Evolutionary conservation across 23 tunicate genomes (phyloP), one percentile per base, ranked within the genome.

Genomic region (Ascidia mentula): DNA sequence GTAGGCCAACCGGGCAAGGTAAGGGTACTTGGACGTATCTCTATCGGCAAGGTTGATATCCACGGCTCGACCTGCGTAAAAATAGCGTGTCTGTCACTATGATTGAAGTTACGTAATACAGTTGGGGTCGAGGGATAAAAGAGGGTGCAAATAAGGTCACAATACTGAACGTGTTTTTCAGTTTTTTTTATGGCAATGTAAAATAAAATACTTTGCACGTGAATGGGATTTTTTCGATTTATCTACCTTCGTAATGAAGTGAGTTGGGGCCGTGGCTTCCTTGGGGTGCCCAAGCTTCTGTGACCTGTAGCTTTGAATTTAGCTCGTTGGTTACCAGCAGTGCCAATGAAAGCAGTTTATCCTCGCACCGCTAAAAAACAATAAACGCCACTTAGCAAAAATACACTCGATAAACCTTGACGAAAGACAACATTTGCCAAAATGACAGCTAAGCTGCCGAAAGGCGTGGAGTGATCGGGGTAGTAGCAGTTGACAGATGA

Each of bases 1-100:
- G 18, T 84, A 89, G 0, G 96, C 96, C 7, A 90, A 39, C 40
- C 96, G 61, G 18, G 89, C 96, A 45, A 90, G 72, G 79, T 75
- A 60, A 36, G 86, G 86, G 37, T 79, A 84, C 36, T 84, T 84
- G 34, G 81, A 18, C 17, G 30, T 28, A 70, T 90, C 96, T 31
- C 81, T 26, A 74, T 84, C 89, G 36, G 38, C 46, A 12, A 89
- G 85, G 13, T 84, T 90, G 9, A 90, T 17, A 74, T 84, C 89
- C 24, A 90, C 96, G 22, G 96, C 96, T 76, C 96, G 42, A 6
- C 96, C 96, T 90, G 85, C 42, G 39, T 73, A 31, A 74, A 75
- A 39, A 79, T 39, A 84, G 1, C 32, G 34, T 18, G 35, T 36
- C 69, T 69, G 6, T 31, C 60, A 30, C 40, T 40, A 46, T 26